These are phyloP conservation scores for Paguma larvata DNA, from an alignment of 2,797 vertebrate genomes.

Conservation along the genomic window DNA sequence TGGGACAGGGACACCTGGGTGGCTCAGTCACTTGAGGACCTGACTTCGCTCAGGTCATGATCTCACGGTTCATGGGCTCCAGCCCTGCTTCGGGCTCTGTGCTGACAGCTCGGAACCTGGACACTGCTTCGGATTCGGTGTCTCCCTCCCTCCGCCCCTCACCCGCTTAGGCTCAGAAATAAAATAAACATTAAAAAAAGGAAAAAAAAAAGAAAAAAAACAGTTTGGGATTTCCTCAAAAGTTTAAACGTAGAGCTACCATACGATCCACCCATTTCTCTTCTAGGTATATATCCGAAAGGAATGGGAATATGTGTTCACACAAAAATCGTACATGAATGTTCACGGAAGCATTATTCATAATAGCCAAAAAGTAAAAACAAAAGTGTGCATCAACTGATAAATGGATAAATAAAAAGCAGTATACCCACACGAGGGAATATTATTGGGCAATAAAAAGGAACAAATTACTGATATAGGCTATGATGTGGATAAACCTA, in stretches of 20 bases:
- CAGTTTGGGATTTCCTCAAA: background rate
- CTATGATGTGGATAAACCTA: background rate
- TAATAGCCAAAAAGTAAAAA: background rate
- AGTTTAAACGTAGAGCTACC: background rate
- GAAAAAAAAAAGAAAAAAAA: background rate
- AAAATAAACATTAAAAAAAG: no score
- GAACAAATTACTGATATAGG: background rate
- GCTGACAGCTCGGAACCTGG: no score
- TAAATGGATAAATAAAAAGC: slow-evolving; percentile 19
- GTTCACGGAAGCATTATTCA: background rate
- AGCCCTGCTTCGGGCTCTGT: no score
- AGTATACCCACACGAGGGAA: background rate
- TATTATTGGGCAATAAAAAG: background rate
- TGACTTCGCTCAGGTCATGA: no score
- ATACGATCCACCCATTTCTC: background rate
- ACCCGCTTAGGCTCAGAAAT: no score
- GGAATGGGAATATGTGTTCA: slow-evolving; percentile 1
- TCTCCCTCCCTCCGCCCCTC: no score
- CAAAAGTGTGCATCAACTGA: background rate
- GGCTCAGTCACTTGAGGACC: no score
- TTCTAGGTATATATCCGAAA: background rate
- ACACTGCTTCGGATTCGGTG: no score
- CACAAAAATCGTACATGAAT: background rate
- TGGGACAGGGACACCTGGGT: background rate
- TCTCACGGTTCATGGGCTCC: no score